A percentile compares a stretch with the other conserved stretches of the same genome.
Conservation (phyloP, 2,797 vertebrate species). For the Avahi laniger region DNA sequence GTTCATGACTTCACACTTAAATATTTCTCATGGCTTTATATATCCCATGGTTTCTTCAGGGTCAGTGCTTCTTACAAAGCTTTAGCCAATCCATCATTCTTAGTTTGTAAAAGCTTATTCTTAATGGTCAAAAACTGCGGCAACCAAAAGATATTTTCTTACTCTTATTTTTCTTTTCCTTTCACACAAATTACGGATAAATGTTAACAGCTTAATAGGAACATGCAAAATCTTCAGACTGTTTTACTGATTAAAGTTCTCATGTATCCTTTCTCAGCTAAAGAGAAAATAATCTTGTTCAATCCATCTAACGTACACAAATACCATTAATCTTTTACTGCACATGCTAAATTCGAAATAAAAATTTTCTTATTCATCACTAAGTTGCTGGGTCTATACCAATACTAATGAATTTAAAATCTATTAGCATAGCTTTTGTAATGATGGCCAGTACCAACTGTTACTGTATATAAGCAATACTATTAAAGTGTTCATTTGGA, state of each 20-base stretch:
- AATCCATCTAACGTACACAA: neutral
- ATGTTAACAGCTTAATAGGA: neutral
- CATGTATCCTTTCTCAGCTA: neutral
- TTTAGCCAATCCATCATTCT: neutral
- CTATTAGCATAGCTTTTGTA: fast-evolving
- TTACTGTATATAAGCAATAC: no score
- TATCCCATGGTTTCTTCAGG: no score
- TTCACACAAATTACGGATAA: no score
- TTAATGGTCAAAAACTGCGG: neutral
- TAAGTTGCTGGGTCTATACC: neutral
- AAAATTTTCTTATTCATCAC: neutral
- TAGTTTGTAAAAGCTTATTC: neutral
- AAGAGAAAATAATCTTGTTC: neutral
- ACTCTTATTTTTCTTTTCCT: neutral
- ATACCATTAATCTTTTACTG: no score
- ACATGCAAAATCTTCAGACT: neutral
- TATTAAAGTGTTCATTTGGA: neutral
- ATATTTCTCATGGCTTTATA: neutral
- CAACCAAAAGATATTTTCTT: neutral
- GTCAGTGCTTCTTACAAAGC: neutral
- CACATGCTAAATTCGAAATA: no score
- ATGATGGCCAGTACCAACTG: neutral
- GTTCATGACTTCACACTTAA: neutral
- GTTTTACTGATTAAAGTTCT: no score
- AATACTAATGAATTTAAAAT: neutral